Percentiles rank a stretch among this genome's conserved stretches.
These are phyloP conservation scores for Podarcis siculus DNA, from an alignment of 2,797 vertebrate species.

Conservation along the genomic window DNA sequence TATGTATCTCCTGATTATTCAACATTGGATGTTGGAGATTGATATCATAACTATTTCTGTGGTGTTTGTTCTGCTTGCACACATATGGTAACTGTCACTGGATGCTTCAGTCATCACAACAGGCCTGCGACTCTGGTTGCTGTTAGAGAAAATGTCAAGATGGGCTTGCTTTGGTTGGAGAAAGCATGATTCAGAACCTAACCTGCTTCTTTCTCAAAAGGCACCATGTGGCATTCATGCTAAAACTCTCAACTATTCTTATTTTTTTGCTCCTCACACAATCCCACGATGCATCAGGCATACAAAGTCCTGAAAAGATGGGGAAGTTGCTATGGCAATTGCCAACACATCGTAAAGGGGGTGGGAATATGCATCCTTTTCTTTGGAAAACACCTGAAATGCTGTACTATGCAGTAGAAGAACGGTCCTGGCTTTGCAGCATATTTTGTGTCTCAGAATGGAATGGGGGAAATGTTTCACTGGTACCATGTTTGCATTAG, in stretches of 20 bases:
- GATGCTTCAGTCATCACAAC: background rate
- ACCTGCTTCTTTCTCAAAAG: background rate
- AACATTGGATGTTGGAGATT: background rate
- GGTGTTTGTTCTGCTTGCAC: background rate
- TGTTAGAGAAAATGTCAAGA: background rate
- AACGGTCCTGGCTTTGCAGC: background rate
- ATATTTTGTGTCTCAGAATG: background rate
- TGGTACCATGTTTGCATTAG: background rate
- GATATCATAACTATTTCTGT: background rate
- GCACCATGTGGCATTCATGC: background rate
- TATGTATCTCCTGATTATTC: background rate
- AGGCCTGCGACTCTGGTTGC: background rate
- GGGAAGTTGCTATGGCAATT: constrained; percentile 26
- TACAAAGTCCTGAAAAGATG: background rate
- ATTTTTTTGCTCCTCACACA: background rate
- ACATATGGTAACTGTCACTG: background rate
- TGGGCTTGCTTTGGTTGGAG: background rate
- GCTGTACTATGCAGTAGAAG: background rate
- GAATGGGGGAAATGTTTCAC: background rate
- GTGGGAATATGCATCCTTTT: background rate
- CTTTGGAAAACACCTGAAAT: constrained; percentile 26
- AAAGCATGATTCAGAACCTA: background rate
- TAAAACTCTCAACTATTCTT: background rate
- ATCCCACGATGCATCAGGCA: background rate
- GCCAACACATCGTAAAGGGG: background rate